phyloP scores from a whole-genome alignment of 2,888 invertebrate species.

The Antheraea yamamai region DNA sequence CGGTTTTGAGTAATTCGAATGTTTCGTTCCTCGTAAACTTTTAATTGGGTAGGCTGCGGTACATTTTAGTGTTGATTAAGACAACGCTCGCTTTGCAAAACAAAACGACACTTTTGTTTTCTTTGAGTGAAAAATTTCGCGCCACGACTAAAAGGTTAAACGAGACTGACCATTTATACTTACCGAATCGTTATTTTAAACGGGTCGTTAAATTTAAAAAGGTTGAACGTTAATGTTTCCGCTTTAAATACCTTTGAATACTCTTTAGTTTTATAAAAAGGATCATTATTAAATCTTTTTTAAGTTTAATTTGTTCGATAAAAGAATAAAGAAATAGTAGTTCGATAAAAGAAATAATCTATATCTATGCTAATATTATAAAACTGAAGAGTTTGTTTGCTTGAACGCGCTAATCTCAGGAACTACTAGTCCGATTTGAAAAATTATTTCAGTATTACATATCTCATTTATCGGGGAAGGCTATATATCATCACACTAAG shows the following conservation, averaged over 20 bases:
- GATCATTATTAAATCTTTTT: neutral
- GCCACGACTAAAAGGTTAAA: slow-evolving; percentile 46
- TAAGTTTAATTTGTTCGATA: neutral
- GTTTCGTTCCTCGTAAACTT: slow-evolving; percentile 9
- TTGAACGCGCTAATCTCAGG: too few species aligned
- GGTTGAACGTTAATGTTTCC: slow-evolving; percentile 15
- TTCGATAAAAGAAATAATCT: too few species aligned
- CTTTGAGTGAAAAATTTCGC: slow-evolving; percentile 57
- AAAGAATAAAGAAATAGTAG: too few species aligned
- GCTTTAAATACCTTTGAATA: neutral
- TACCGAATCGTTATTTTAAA: slow-evolving; percentile 24
- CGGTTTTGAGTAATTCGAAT: neutral
- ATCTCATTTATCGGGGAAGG: too few species aligned
- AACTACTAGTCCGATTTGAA: too few species aligned
- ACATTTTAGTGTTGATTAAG: slow-evolving; percentile 54
- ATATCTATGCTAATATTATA: too few species aligned
- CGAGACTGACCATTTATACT: slow-evolving; percentile 30
- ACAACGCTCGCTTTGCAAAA: slow-evolving; percentile 61
- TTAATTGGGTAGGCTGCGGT: slow-evolving; percentile 15
- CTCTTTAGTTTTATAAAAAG: neutral
- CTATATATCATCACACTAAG: too few species aligned
- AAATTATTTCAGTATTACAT: too few species aligned
- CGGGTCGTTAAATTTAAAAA: slow-evolving; percentile 19
- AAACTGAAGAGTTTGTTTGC: too few species aligned
- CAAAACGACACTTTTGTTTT: slow-evolving; percentile 53